These are phyloP conservation scores for Margarornis squamiger DNA, from an alignment of 2,797 vertebrate genomes.

Conservation along the genomic window DNA sequence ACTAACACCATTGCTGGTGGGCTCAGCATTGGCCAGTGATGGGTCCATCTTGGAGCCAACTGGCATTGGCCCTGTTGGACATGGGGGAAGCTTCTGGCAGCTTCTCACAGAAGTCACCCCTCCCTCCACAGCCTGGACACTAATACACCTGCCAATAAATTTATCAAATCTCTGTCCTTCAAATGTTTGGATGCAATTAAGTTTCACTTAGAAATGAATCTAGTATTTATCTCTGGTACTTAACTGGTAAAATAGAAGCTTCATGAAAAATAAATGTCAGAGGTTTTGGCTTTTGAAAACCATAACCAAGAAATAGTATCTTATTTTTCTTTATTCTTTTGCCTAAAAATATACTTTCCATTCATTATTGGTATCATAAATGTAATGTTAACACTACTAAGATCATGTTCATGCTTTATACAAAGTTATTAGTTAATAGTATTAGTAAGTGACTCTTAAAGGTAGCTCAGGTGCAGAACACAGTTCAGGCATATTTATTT, in stretches of 20 bases:
- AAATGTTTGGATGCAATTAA: background rate
- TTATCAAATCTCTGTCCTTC: background rate
- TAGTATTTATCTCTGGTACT: background rate
- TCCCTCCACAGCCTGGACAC: background rate
- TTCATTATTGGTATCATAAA: background rate
- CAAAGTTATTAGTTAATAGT: background rate
- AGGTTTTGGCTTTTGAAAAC: background rate
- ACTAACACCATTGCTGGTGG: background rate
- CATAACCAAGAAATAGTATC: background rate
- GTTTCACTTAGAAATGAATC: background rate
- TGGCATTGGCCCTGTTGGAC: background rate
- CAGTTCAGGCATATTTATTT: background rate
- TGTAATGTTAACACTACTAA: background rate
- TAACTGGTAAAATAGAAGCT: background rate
- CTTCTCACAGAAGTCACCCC: background rate
- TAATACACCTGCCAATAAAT: background rate
- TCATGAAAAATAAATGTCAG: conserved; percentile 5
- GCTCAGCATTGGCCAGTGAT: background rate
- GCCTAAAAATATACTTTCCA: background rate
- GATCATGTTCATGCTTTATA: background rate
- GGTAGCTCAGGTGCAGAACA: background rate
- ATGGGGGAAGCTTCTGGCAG: background rate
- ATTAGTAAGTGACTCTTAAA: background rate
- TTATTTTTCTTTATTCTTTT: background rate
- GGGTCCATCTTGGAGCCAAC: background rate